Evolutionary conservation across 2,797 vertebrate species (phyloP).

Genomic region (Eidolon dupreanum): DNA sequence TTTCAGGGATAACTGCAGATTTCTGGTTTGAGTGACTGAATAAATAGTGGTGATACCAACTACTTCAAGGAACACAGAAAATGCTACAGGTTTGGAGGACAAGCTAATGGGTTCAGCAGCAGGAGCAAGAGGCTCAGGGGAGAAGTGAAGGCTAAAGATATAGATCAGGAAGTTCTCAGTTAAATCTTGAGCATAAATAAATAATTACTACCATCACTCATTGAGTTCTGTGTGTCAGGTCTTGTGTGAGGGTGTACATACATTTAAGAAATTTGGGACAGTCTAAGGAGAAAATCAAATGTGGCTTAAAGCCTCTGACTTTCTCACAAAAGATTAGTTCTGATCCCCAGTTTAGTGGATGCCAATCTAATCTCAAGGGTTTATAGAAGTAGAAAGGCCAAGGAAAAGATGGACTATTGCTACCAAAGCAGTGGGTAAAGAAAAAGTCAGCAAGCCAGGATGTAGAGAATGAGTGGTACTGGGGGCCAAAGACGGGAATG

Average conservation of each 20-base stretch:
- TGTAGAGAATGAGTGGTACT: background rate
- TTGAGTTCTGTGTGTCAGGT: background rate
- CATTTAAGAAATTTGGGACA: background rate
- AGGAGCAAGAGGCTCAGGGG: background rate
- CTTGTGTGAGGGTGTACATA: background rate
- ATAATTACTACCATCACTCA: background rate
- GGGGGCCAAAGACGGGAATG: background rate
- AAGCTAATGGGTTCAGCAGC: background rate
- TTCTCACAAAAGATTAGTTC: constrained; percentile 1
- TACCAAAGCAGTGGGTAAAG: background rate
- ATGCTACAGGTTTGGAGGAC: background rate
- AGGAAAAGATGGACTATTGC: background rate
- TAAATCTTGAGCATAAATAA: background rate
- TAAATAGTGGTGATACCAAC: background rate
- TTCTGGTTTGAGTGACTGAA: background rate
- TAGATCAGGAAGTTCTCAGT: background rate
- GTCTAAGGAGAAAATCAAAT: background rate
- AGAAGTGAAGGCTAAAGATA: background rate
- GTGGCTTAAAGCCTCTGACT: background rate
- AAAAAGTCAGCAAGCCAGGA: background rate
- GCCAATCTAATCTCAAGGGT: background rate
- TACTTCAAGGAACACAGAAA: background rate
- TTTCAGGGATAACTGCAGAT: background rate
- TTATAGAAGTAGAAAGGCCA: background rate
- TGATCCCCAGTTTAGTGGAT: background rate